phyloP scores from a whole-genome alignment of 2,888 invertebrate genomes.

The Carabus problematicus region DNA sequence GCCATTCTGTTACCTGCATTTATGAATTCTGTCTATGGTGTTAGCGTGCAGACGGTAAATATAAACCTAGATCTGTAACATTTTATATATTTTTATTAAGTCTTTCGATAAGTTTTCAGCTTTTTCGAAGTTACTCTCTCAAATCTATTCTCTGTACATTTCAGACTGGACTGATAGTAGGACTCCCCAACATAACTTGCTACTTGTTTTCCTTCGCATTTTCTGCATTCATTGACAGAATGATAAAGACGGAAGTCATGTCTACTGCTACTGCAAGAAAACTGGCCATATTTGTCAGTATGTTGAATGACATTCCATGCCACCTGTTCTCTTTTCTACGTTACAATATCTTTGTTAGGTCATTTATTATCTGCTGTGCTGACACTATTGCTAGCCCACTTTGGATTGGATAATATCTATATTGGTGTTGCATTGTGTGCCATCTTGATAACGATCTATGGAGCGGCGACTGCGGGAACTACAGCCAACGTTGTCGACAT shows the following conservation, averaged over 20 bases:
- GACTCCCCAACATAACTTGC: conserved; percentile 46
- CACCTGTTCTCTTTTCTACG: conserved; percentile 7
- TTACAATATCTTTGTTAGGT: conserved; percentile 39
- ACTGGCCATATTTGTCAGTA: conserved; percentile 45
- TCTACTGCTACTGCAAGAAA: conserved; percentile 46
- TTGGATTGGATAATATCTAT: conserved; percentile 29
- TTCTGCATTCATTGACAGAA: conserved; percentile 46
- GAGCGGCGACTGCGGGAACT: conserved; percentile 47
- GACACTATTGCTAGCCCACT: conserved; percentile 40
- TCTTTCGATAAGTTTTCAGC: too few species aligned
- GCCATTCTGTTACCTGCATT: conserved; percentile 47
- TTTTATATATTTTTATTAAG: too few species aligned
- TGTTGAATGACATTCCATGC: conserved; percentile 4
- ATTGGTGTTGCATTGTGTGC: conserved; percentile 43
- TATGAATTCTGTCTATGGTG: conserved; percentile 44
- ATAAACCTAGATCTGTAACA: too few species aligned
- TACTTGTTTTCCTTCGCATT: conserved; percentile 46
- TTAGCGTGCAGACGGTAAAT: conserved; percentile 46
- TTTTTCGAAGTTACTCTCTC: too few species aligned
- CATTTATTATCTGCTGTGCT: conserved; percentile 45
- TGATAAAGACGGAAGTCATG: conserved; percentile 42
- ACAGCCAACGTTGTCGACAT: conserved; percentile 46
- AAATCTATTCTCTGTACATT: neutral
- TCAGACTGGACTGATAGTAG: conserved; percentile 47
- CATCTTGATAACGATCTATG: conserved; percentile 42